phyloP scores from a whole-genome alignment of 2,888 invertebrate genomes.

The Pristionchus mayeri region DNA sequence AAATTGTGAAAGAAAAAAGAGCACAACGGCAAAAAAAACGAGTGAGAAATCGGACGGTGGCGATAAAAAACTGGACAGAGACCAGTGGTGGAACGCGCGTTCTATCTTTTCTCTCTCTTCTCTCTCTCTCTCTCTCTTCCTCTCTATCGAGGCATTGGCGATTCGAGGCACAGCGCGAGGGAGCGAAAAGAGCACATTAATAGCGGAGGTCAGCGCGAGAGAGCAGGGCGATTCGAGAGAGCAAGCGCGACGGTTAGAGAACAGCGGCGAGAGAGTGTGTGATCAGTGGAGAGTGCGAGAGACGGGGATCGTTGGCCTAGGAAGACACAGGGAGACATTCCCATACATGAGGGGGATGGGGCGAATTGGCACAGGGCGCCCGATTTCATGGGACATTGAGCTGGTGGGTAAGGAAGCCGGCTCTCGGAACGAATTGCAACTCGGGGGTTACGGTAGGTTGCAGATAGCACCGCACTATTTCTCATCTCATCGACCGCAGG shows the following conservation, averaged over 20 bases:
- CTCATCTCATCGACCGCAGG: too few species aligned
- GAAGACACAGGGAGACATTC: background rate
- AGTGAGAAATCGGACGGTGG: background rate
- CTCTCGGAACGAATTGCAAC: background rate
- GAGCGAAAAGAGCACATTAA: background rate
- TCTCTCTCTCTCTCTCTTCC: background rate
- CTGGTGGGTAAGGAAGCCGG: too few species aligned
- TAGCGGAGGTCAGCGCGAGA: background rate
- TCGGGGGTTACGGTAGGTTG: background rate
- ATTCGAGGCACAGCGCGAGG: background rate
- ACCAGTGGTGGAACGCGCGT: background rate
- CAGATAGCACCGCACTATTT: background rate
- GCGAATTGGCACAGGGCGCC: background rate
- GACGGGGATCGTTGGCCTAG: background rate
- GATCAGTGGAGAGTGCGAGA: background rate
- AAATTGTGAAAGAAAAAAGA: too few species aligned
- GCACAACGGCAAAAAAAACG: background rate
- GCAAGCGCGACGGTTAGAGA: background rate
- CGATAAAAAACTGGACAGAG: background rate
- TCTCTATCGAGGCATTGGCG: background rate
- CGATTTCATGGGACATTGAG: slow-evolving; percentile 20
- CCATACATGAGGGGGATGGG: background rate
- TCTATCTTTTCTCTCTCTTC: background rate
- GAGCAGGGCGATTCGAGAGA: background rate
- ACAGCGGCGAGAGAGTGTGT: background rate